phyloP scores from a whole-genome alignment of 2,888 invertebrate species.

The Drosophila ustulata region DNA sequence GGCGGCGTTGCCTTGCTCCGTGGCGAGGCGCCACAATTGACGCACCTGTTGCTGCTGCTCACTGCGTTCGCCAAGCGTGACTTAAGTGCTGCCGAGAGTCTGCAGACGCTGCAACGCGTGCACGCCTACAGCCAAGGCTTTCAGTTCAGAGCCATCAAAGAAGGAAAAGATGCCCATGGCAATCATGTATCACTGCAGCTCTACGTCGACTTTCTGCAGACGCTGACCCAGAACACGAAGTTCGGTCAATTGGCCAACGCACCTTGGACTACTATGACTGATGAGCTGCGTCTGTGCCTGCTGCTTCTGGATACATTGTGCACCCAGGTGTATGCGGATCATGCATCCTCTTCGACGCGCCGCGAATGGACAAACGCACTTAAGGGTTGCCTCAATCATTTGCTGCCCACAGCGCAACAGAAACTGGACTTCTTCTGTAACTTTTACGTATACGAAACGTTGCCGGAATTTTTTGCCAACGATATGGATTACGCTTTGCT shows the following conservation, averaged over 20 bases:
- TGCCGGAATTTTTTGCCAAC: conserved; percentile 39
- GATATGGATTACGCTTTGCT: conserved; percentile 85
- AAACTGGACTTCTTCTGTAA: conserved; percentile 87
- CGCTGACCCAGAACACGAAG: conserved; percentile 86
- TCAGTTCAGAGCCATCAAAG: conserved; percentile 42
- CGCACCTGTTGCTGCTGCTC: conserved; percentile 73
- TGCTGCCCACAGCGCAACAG: conserved; percentile 85
- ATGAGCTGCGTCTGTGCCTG: conserved; percentile 61
- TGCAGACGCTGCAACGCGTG: conserved; percentile 66
- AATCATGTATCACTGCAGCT: conserved; percentile 87
- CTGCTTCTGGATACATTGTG: conserved; percentile 69
- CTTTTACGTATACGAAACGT: conserved; percentile 84
- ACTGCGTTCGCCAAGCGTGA: conserved; percentile 73
- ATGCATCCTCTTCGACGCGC: conserved; percentile 48
- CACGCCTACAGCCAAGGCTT: conserved; percentile 54
- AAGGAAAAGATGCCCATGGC: conserved; percentile 63
- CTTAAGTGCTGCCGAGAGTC: conserved; percentile 51
- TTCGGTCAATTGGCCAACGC: conserved; percentile 67
- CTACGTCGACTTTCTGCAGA: conserved; percentile 86
- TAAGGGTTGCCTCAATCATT: conserved; percentile 85
- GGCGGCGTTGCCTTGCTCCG: conserved; percentile 42
- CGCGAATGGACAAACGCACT: conserved; percentile 72
- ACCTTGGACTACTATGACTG: conserved; percentile 69
- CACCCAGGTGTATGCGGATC: conserved; percentile 31
- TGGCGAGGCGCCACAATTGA: conserved; percentile 63